A percentile compares a stretch with the other conserved stretches of the same genome.
These are phyloP conservation scores for Heliocidaris erythrogramma DNA, from an alignment of 35 echinoderm and acorn worm species.

Conservation along the genomic window DNA sequence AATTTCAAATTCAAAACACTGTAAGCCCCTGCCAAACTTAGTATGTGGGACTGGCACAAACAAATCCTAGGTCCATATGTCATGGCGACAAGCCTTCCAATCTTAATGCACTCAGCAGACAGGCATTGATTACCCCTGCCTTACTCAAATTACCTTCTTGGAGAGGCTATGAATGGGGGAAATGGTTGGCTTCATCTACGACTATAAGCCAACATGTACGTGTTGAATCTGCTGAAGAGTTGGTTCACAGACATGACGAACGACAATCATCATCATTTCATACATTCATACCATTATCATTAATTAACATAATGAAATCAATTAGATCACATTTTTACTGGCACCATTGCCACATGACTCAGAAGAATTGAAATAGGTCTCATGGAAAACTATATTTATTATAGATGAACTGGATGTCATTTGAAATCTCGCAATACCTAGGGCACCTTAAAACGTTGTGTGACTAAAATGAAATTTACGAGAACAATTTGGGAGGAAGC, in stretches of 20 bases:
- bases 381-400: background rate
- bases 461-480: conserved; percentile 4
- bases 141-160: conserved; percentile 8
- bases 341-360: background rate
- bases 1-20: background rate
- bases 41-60: background rate
- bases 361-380: background rate
- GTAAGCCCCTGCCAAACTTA: background rate
- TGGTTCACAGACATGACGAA: background rate
- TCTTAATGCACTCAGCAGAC: conserved; percentile 16
- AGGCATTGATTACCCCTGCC: background rate
- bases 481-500: background rate
- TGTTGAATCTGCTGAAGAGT: background rate
- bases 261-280: background rate
- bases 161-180: conserved; percentile 7
- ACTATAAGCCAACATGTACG: background rate
- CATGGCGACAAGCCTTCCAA: background rate
- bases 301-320: background rate
- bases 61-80: background rate
- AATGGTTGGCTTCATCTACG: background rate
- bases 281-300: background rate
- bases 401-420: background rate
- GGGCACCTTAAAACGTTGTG: background rate
- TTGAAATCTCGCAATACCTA: background rate
- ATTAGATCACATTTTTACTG: background rate